phyloP scores from a whole-genome alignment of 2,888 invertebrate genomes.

The Acheta domesticus region DNA sequence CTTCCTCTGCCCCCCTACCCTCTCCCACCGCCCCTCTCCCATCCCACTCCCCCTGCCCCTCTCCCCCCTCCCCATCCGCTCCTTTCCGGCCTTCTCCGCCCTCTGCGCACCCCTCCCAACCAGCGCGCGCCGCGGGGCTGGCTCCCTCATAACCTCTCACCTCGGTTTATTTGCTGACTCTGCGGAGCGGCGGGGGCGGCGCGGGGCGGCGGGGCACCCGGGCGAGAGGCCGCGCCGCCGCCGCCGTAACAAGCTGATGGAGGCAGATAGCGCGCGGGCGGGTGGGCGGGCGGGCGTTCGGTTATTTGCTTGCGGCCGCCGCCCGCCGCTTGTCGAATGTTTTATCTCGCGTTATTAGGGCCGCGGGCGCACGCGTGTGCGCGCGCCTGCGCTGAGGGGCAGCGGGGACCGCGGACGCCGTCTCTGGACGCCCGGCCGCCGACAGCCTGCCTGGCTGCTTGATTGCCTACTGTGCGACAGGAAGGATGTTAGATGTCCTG shows the following conservation, averaged over 20 bases:
- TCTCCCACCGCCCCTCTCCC: too few relatives aligned
- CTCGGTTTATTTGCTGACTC: not conserved
- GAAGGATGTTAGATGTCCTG: too few relatives aligned
- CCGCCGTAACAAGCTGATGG: not conserved
- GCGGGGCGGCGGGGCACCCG: not conserved
- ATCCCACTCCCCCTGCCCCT: too few relatives aligned
- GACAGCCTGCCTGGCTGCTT: too few relatives aligned
- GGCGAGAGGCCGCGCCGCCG: not conserved
- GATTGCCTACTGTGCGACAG: too few relatives aligned
- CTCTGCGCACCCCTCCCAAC: not conserved
- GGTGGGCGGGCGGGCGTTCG: not conserved
- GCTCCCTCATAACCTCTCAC: not conserved
- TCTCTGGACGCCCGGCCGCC: too few relatives aligned
- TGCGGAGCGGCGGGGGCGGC: not conserved
- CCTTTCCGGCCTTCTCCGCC: not conserved
- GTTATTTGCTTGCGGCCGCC: not conserved
- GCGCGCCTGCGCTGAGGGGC: not conserved
- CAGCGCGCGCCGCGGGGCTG: not conserved
- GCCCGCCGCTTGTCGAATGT: slow-evolving; percentile 1
- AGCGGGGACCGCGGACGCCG: not conserved
- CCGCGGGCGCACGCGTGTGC: not conserved
- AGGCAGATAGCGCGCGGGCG: not conserved
- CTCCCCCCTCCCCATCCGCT: too few relatives aligned
- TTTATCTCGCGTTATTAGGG: slow-evolving; percentile 4
- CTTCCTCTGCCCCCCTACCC: too few relatives aligned